phyloP scores from a whole-genome alignment of 2,113 vertebrate genomes.

The Oreochromis tanganicae region DNA sequence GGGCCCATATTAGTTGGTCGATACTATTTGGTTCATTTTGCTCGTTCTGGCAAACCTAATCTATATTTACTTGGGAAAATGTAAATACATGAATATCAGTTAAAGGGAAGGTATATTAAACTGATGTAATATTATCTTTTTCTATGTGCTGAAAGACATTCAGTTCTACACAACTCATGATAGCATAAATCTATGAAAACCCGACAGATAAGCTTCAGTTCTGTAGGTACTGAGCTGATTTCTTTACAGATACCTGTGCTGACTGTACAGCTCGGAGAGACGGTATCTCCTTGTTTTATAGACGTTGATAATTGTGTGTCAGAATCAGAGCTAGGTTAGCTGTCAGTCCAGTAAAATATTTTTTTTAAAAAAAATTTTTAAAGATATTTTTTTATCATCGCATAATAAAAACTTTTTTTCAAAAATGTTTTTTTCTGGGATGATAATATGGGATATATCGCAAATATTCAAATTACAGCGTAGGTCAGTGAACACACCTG shows the following conservation, averaged over 20 bases:
- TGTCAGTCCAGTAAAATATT: not conserved
- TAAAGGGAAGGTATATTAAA: not conserved
- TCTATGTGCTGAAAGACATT: not conserved
- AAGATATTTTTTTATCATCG: fast-evolving
- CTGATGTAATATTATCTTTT: not conserved
- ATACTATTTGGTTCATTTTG: not conserved
- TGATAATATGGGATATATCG: not conserved
- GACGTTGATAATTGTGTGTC: not conserved
- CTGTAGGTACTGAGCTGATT: not conserved
- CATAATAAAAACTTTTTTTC: not conserved
- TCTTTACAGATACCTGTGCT: not conserved
- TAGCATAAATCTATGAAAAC: not conserved
- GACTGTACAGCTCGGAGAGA: not conserved
- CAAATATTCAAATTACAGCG: not conserved
- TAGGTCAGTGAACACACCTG: not conserved
- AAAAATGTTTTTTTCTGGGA: not conserved
- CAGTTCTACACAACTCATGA: not conserved
- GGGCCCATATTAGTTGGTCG: not conserved
- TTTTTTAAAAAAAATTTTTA: fast-evolving
- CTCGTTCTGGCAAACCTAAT: not conserved
- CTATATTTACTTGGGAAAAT: not conserved
- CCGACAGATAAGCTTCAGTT: not conserved
- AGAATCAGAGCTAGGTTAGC: not conserved
- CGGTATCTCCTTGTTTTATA: not conserved
- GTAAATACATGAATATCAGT: fast-evolving